Evolutionary conservation across 2,113 vertebrate genomes (phyloP), one percentile per base, ranked within the genome.

Genomic region (Emydocephalus ijimae): DNA sequence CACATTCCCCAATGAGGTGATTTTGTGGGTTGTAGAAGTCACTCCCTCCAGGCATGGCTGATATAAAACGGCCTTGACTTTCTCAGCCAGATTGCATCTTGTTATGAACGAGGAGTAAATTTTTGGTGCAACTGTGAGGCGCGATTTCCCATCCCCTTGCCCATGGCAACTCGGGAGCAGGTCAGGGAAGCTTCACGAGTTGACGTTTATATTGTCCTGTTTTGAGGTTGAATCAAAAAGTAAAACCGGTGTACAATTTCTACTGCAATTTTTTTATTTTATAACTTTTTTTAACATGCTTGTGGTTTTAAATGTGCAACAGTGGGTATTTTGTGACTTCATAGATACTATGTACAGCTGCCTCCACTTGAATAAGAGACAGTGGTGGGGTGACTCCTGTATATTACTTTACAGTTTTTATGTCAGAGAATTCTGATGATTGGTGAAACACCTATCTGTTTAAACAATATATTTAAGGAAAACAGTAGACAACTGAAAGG

Each of bases 201-300:
- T 52, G 50, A 52, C 50, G 12, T 52, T 52, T 74, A 74, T 15
- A 34, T 18, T 74, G n/a, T 18, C 15, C n/a, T 24, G 18, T 95
- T 98, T 96, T 97, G 96, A 95, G 95, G 93, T 97, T 87, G 56
- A 97, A 97, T 93, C 96, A 97, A 96, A 97, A 97, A 95, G 93
- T 97, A 96, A 93, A 97, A 97, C 97, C 98, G 96, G 97, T 95
- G 97, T 98, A 98, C 97, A 98, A 98, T 98, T 98, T 98, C 98
- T 99, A 98, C 98, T 98, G 98, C 98, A 99, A 98, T 99, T 99
- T 99, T 97, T 98, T 98, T 96, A 96, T 98, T 98, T 98, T 97
- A 98, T 98, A 97, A 98, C 96, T 97, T 98, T 98, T 98, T 98
- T 98, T 98, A 1, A 98, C 98, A 97, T 98, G 98, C 97, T 98